Evolutionary conservation across 1,140 invertebrate species (phyloP), one percentile per base, ranked within the genome.

Genomic region (Drosophila kohkoa): DNA sequence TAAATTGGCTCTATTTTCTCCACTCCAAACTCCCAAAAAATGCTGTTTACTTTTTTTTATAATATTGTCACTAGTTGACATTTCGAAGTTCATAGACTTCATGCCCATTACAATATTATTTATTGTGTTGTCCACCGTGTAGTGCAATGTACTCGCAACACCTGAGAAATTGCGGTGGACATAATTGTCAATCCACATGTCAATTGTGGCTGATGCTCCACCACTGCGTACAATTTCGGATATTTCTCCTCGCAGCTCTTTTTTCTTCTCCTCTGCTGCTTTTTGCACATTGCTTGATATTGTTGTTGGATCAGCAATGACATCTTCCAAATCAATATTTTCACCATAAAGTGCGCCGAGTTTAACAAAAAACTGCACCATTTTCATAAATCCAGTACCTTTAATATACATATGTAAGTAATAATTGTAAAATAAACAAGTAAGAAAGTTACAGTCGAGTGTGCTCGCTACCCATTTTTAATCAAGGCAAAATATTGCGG

Each of bases 81-180:
- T 63, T 35, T 78, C 59, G 28, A 70, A 78, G 16, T 78, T 62
- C 71, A 78, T 74, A 10, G 70, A 78, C 51, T 78, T 78, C 45
- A 69, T 60, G n/a, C 66, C 71, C 7, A 78, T 20, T 6, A 74
- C 43, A 2, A 78, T 46, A 28, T 78, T 60, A n/a, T 30, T 16
- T 8, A 78, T 57, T 35, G 60, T 16, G 10, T 3, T 41, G 41
- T 66, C 25, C 10, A 43, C 54, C 8, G 28, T 5, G 38, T 74
- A 78, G 28, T 69, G 70, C 3, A 78, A 55, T 43, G 76, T 78
- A 15, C 15, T 15, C 15, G 15, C 15, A 1, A 74, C 70, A 0
- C 76, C 76, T 15, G 74, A 46, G 38, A 77, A 69, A 30, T 78
- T 74, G 8, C 76, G 25, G 8, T 70, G 30, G 0, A 69, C 52